Evolutionary conservation across 1,140 invertebrate genomes (phyloP), one percentile per base, ranked within the genome.

Genomic region (Parapsyche elsis): DNA sequence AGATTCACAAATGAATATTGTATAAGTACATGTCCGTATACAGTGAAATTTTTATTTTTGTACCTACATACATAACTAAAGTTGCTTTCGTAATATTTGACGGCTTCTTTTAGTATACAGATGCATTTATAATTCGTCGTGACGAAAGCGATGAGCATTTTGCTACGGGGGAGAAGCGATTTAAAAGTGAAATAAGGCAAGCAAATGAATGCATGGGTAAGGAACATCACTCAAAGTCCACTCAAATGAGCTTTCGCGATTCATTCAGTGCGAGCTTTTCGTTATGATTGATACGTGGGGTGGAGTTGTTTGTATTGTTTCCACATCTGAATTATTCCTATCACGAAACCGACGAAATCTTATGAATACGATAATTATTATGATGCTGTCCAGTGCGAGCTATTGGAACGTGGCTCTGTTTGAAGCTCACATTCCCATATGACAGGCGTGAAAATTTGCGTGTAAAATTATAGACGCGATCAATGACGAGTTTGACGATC

Each of bases 161-260:
- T 5, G 57, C 19, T 61, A 61, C 21, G 16, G 7, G 30, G 57
- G 57, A 61, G 16, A 61, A 16, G 9, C 10, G 16, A 61, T 61
- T 61, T 61, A 9, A 61, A 61, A 61, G 57, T 61, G 21, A 61
- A 61, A 61, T 61, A 61, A 38, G 30, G 30, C 16, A 61, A 19
- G 1, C n/a, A 19, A 19, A 61, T 16, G 57, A 19, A 61, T 19
- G 16, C 9, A 38, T 38, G 30, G 1, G 30, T 38, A 38, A 38
- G 30, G 30, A n/a, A n/a, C 30, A 38, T 38, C 30, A 7, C 30
- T 38, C 57, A 21, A 61, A 5, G 57, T 61, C 9, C 9, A 61
- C 21, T 5, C 57, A 61, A 61, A 61, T 61, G 57, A 61, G 57
- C 57, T 61, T 61, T 61, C 9, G 57, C 14, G 21, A 19, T 19